phyloP scores from a whole-genome alignment of 2,797 vertebrate species.

The Helarctos malayanus region DNA sequence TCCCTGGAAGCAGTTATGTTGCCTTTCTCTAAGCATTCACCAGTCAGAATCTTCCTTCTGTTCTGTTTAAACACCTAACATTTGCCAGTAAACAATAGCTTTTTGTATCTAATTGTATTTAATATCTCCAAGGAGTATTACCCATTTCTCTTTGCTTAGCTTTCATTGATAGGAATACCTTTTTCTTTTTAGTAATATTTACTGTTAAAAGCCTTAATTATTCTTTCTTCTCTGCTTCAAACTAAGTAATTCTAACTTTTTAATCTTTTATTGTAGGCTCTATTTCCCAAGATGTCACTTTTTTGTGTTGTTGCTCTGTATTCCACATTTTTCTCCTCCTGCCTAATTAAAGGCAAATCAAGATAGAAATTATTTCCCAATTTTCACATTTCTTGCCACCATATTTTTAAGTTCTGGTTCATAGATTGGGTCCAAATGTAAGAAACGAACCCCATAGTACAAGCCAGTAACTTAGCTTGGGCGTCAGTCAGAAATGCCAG shows the following conservation, averaged over 20 bases:
- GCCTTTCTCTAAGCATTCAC: neutral
- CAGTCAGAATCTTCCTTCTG: neutral
- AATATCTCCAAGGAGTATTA: neutral
- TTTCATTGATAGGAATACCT: neutral
- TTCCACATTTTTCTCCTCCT: neutral
- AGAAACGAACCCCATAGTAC: neutral
- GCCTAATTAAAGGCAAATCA: neutral
- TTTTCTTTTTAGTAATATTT: slow-evolving; percentile 42
- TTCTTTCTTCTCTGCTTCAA: neutral
- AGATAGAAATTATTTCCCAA: neutral
- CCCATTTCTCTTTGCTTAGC: neutral
- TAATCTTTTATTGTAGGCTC: slow-evolving; percentile 13
- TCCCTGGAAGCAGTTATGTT: neutral
- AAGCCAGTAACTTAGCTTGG: neutral
- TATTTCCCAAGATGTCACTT: neutral
- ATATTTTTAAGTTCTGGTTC: neutral
- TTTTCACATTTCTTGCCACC: neutral
- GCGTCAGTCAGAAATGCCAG: neutral
- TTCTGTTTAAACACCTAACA: neutral
- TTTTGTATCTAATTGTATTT: slow-evolving; percentile 23
- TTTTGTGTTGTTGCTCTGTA: neutral
- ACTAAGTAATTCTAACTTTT: neutral
- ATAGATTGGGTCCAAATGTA: neutral
- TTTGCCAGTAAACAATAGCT: neutral
- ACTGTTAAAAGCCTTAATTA: neutral